Conservation (phyloP, 2,888 invertebrate genomes). For the Nephrotoma flavescens region DNA sequence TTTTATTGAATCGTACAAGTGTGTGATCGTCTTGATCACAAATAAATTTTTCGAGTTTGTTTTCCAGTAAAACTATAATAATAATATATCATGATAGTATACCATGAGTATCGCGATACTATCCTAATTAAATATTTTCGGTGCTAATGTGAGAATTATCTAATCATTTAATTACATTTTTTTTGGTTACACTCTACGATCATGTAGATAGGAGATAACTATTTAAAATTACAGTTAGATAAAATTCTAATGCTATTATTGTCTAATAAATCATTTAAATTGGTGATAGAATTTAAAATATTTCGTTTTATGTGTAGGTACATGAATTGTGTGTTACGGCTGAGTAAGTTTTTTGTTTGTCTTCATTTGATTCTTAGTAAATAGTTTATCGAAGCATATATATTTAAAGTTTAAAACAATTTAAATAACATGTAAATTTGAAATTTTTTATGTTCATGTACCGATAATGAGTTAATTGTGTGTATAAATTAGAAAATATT, state of each 20-base stretch:
- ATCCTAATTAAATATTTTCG: neutral
- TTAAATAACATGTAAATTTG: too few relatives aligned
- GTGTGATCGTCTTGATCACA: neutral
- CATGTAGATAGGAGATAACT: neutral
- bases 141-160: neutral
- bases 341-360: too few relatives aligned
- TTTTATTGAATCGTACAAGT: too few relatives aligned
- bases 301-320: neutral
- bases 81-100: neutral
- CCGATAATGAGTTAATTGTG: too few relatives aligned
- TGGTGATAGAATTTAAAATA: neutral
- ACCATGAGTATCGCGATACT: neutral
- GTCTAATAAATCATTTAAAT: neutral
- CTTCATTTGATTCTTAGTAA: too few relatives aligned
- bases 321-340: too few relatives aligned
- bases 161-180: neutral
- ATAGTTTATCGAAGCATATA: too few relatives aligned
- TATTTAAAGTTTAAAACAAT: too few relatives aligned
- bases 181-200: neutral
- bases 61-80: neutral
- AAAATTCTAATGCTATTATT: neutral
- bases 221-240: neutral
- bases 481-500: too few relatives aligned
- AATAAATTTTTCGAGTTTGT: neutral
- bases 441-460: too few relatives aligned